Conservation (phyloP, 2,888 invertebrate species). For the Papilio protenor region DNA sequence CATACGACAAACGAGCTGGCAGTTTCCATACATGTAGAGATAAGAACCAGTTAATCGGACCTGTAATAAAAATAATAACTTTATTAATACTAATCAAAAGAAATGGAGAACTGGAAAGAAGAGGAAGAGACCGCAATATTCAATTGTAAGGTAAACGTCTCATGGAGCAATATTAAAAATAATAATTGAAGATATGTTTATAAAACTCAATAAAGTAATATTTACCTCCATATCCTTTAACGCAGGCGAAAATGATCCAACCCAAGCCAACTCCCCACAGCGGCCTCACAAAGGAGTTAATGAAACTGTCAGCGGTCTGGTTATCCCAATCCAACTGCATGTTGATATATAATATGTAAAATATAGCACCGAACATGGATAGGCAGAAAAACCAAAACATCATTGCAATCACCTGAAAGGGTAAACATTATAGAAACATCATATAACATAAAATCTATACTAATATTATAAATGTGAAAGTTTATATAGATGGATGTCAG, state of each 20-base stretch:
- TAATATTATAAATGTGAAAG: no score
- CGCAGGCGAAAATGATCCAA: slow-evolving; percentile 75
- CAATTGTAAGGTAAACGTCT: neutral
- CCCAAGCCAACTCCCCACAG: slow-evolving; percentile 71
- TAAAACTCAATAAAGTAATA: slow-evolving; percentile 1
- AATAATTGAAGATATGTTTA: no score
- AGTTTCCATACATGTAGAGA: slow-evolving; percentile 71
- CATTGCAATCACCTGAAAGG: slow-evolving; percentile 24
- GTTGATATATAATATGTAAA: slow-evolving; percentile 31
- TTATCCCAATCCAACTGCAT: slow-evolving; percentile 57
- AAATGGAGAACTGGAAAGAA: slow-evolving; percentile 38
- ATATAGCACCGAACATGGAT: neutral
- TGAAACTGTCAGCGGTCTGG: slow-evolving; percentile 60
- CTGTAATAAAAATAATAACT: slow-evolving; percentile 52
- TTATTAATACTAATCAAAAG: slow-evolving; percentile 8
- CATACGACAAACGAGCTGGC: slow-evolving; percentile 74
- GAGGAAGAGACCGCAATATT: no score
- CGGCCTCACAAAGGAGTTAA: slow-evolving; percentile 69
- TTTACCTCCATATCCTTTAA: slow-evolving; percentile 72
- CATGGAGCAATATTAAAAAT: no score
- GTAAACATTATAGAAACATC: neutral
- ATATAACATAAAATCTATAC: no score
- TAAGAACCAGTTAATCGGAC: slow-evolving; percentile 75
- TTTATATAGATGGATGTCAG: no score
- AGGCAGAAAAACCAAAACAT: slow-evolving; percentile 27